Conservation (phyloP, 2,888 invertebrate genomes). For the Agelastica alni region DNA sequence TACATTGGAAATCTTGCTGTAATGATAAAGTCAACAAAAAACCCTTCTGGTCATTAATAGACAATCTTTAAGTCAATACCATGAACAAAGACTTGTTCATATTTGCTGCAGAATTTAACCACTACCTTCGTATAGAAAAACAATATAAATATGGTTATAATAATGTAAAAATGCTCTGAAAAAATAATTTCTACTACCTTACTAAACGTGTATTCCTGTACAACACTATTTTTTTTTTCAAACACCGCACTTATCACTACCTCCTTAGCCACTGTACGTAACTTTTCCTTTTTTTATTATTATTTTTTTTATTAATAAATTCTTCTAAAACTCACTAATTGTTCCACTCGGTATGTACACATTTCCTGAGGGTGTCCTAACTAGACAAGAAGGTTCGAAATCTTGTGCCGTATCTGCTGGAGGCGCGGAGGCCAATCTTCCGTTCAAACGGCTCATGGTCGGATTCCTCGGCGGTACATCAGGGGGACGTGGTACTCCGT, state of each 20-base stretch:
- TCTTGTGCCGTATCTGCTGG: slow-evolving; percentile 69
- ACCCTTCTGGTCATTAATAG: no score
- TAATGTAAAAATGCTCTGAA: slow-evolving; percentile 4
- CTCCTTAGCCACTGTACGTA: slow-evolving; percentile 20
- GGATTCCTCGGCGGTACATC: slow-evolving; percentile 91
- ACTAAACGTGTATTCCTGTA: neutral
- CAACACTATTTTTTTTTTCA: slow-evolving; percentile 2
- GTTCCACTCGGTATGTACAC: slow-evolving; percentile 89
- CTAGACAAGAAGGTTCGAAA: slow-evolving; percentile 88
- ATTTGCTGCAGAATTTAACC: no score
- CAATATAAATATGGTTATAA: neutral
- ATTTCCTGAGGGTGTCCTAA: slow-evolving; percentile 89
- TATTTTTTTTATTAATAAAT: no score
- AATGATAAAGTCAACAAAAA: no score
- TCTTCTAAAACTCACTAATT: slow-evolving; percentile 58
- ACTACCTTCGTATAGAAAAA: neutral
- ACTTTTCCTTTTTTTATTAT: no score
- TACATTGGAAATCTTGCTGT: no score
- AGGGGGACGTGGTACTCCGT: slow-evolving; percentile 76
- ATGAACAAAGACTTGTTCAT: no score
- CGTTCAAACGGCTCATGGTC: slow-evolving; percentile 89
- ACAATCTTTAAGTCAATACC: no score
- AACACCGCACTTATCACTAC: slow-evolving; percentile 15
- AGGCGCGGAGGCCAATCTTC: slow-evolving; percentile 82
- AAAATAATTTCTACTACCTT: slow-evolving; percentile 17